Percentiles rank a stretch among this genome's conserved stretches.
Evolutionary conservation across 2,113 vertebrate genomes (phyloP).

Genomic region (Notothenia rossii): DNA sequence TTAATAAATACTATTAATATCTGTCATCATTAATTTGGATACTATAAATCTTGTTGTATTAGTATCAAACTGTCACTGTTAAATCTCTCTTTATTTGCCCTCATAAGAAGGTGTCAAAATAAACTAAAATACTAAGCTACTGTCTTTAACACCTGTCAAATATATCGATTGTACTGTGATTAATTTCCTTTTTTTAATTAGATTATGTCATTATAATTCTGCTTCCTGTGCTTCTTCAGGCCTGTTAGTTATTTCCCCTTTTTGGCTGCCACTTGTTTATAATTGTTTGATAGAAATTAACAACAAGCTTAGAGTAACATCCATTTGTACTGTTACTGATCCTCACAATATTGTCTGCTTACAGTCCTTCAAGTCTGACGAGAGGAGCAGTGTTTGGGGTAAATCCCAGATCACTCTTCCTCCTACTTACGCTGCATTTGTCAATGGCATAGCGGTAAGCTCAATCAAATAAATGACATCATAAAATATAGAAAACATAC

Average conservation of each 20-base stretch:
- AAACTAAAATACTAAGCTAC: background rate
- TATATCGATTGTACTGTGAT: too few relatives aligned
- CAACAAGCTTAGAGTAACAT: background rate
- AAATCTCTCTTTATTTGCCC: background rate
- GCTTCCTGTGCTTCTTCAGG: background rate
- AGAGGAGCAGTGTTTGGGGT: conserved; percentile 90
- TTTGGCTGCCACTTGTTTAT: background rate
- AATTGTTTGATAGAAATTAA: background rate
- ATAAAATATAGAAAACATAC: background rate
- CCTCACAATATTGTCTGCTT: conserved; percentile 21
- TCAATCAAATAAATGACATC: background rate
- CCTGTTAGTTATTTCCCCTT: background rate
- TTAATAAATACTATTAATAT: background rate
- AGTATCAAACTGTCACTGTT: background rate
- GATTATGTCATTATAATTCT: background rate
- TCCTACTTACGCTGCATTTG: conserved; percentile 90
- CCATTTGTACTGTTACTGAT: background rate
- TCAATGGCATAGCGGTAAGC: conserved; percentile 94
- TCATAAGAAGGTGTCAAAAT: background rate
- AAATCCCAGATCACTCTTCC: conserved; percentile 82
- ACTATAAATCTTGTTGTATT: background rate
- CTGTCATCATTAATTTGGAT: background rate
- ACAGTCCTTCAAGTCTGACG: conserved; percentile 83
- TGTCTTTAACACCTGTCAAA: background rate
- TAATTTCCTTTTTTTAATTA: background rate